phyloP scores from a whole-genome alignment of 2,888 invertebrate genomes.

The Platycheirus albimanus region DNA sequence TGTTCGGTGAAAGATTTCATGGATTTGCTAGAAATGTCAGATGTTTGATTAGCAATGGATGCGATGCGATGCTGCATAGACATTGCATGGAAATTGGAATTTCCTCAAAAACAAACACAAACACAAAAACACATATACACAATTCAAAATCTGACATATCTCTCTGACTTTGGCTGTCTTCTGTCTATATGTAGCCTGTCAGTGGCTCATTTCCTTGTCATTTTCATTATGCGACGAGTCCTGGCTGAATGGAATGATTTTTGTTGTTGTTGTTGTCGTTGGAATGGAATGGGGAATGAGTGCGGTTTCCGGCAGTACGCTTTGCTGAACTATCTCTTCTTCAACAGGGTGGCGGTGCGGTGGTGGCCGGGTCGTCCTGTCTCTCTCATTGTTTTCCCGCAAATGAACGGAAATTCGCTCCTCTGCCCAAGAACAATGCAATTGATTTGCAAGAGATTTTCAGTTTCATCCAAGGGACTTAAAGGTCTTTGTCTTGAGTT shows the following conservation, averaged over 20 bases:
- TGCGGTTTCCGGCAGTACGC: constrained; percentile 61
- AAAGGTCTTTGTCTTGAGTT: constrained; percentile 42
- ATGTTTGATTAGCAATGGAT: constrained; percentile 51
- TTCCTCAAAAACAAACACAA: constrained; percentile 28
- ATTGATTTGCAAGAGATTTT: constrained; percentile 62
- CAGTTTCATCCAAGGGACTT: constrained; percentile 7
- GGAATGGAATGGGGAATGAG: constrained; percentile 48
- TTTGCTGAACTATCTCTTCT: constrained; percentile 16
- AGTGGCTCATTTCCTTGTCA: constrained; percentile 66
- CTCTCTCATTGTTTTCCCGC: constrained; percentile 59
- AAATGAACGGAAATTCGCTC: constrained; percentile 73
- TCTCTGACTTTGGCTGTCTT: constrained; percentile 30
- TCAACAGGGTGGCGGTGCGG: constrained; percentile 26
- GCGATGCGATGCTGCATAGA: too few relatives aligned
- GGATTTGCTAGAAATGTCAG: constrained; percentile 27
- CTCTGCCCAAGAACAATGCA: constrained; percentile 67
- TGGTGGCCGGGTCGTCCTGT: constrained; percentile 25
- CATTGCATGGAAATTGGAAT: constrained; percentile 63
- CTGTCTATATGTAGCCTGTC: constrained; percentile 54
- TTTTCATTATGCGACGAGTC: constrained; percentile 28
- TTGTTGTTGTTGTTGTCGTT: too few relatives aligned
- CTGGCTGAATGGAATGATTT: not conserved
- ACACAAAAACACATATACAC: not conserved
- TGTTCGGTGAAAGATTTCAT: constrained; percentile 17
- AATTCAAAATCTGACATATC: constrained; percentile 48